Evolutionary conservation across 2,113 vertebrate species (phyloP), one percentile per base, ranked within the genome.

Genomic region (Datnioides undecimradiatus): DNA sequence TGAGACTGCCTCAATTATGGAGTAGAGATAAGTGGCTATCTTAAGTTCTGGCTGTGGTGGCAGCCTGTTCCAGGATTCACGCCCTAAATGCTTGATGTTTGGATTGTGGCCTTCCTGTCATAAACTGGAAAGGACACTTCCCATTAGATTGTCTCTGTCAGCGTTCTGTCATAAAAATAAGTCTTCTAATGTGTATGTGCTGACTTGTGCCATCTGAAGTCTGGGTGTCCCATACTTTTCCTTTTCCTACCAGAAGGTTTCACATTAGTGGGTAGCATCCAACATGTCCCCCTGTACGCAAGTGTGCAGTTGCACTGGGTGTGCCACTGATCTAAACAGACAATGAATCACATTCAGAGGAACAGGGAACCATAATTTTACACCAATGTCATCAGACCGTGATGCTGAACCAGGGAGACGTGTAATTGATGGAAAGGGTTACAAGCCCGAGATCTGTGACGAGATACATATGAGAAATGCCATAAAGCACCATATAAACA

Each of bases 1-100:
- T 68, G 48, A 64, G 76, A 48, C 70, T 74, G 34, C 82, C 83
- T 87, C 76, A 93, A 88, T 90, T 86, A 92, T 73, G 80, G 87
- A 67, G 71, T 76, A 59, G 65, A 88, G 83, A 91, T 88, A 88
- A 91, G 82, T 85, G 63, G 69, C 85, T 88, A 82, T 84, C 77
- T 81, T 78, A 55, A 63, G 78, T 86, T 82, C 82, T 77, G 83
- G 85, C 54, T 86, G 83, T 46, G 80, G 70, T 66, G 58, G 80
- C 51, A 60, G 75, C 52, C 58, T 19, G 70, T 63, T 87, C 69
- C 87, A 87, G 52, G 76, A 82, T 82, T 88, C 82, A 90, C 87
- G 67, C 88, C 90, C 86, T 82, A 38, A 84, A 91, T 27, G 48
- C 65, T 77, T 79, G 45, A 80, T 85, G 84, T 81, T 83, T 84